Conservation (phyloP, 1,140 invertebrate genomes). For the Scaptodrosophila lebanonensis region DNA sequence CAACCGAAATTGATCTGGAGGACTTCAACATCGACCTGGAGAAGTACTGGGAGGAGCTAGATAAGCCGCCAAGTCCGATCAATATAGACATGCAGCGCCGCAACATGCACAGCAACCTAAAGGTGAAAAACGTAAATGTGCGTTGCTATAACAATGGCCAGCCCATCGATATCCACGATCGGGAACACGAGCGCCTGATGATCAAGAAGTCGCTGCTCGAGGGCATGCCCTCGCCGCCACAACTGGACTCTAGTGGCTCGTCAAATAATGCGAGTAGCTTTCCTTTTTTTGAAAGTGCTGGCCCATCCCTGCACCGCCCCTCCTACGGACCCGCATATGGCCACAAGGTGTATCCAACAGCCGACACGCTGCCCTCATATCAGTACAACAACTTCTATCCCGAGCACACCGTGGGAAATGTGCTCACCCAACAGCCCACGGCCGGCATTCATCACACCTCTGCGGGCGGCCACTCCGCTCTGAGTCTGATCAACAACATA, state of each 20-base stretch:
- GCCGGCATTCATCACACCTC: slow-evolving; percentile 57
- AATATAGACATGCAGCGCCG: slow-evolving; percentile 74
- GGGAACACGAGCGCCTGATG: slow-evolving; percentile 74
- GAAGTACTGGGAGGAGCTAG: slow-evolving; percentile 76
- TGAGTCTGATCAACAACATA: slow-evolving; percentile 77
- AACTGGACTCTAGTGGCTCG: slow-evolving; percentile 55
- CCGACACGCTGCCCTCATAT: slow-evolving; percentile 66
- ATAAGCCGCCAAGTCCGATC: slow-evolving; percentile 73
- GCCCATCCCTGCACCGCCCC: slow-evolving; percentile 38
- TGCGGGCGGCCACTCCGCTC: slow-evolving; percentile 61
- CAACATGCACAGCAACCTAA: slow-evolving; percentile 74
- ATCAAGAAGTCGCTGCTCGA: slow-evolving; percentile 73
- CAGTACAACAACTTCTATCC: slow-evolving; percentile 76
- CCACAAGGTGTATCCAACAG: slow-evolving; percentile 69
- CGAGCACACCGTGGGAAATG: slow-evolving; percentile 52
- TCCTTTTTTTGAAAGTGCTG: slow-evolving; percentile 72
- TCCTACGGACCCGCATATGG: slow-evolving; percentile 43
- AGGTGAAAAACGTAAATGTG: slow-evolving; percentile 74
- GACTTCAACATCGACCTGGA: slow-evolving; percentile 76
- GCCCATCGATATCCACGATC: slow-evolving; percentile 72
- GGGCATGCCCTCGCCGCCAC: slow-evolving; percentile 73
- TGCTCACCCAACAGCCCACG: slow-evolving; percentile 66
- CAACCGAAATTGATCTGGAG: slow-evolving; percentile 74
- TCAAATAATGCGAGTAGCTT: slow-evolving; percentile 43
- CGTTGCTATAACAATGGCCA: slow-evolving; percentile 74